These are phyloP conservation scores for Lycopodina hypogea DNA, from an alignment of 37 sponge, comb jelly and placozoan genomes.

Conservation along the genomic window DNA sequence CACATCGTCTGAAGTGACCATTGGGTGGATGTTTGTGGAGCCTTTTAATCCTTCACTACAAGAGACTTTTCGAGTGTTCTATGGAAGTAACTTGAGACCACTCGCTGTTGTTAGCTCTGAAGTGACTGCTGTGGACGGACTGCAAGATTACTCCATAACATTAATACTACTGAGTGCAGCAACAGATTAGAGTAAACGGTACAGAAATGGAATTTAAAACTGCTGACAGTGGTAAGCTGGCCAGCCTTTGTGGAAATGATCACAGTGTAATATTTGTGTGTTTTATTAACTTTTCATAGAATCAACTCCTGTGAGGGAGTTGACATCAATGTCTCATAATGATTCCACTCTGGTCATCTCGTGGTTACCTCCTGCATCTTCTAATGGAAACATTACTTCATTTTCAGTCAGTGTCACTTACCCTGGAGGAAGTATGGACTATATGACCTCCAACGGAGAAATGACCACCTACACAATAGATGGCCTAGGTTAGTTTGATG, in stretches of 20 bases:
- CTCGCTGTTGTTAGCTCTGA: neutral
- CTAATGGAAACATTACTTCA: constrained; percentile 51
- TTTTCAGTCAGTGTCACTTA: constrained; percentile 25
- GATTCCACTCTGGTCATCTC: constrained; percentile 23
- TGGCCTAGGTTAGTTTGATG: neutral
- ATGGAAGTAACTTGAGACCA: neutral
- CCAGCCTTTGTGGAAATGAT: neutral
- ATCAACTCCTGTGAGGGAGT: neutral
- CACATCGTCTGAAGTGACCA: neutral
- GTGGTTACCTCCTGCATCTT: constrained; percentile 57
- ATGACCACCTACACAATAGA: neutral
- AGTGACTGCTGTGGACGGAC: neutral
- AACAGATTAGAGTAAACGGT: neutral
- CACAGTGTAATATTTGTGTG: no score
- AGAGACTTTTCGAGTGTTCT: neutral
- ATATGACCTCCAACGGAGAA: neutral
- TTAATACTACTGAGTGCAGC: neutral
- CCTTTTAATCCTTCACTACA: neutral
- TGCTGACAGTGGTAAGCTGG: neutral
- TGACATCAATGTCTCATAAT: neutral
- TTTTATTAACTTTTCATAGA: neutral
- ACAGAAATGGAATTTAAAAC: neutral
- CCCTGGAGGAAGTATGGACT: neutral
- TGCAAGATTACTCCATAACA: neutral
- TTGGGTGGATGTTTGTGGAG: neutral